Percentiles rank a stretch among this genome's conserved stretches.
phyloP scores from a whole-genome alignment of 2,797 vertebrate species.

The Choloepus didactylus region DNA sequence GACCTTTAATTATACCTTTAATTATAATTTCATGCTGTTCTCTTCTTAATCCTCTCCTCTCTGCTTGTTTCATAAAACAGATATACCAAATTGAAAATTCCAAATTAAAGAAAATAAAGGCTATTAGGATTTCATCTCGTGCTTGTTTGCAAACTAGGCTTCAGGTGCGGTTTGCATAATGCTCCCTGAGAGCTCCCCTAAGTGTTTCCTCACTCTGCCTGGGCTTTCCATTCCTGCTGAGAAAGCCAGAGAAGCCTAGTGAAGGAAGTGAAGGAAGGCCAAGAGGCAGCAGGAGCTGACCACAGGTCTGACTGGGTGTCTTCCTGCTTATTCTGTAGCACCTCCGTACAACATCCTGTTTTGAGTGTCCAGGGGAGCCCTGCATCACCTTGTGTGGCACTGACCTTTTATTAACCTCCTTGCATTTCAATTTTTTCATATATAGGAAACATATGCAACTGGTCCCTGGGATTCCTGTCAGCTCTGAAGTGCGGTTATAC shows the following conservation, averaged over 20 bases:
- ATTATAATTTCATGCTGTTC: neutral
- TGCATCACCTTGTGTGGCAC: neutral
- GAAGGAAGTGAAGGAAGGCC: neutral
- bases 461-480: neutral
- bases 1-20: neutral
- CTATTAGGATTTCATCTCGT: neutral
- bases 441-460: neutral
- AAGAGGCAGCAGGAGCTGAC: too few species aligned
- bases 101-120: neutral
- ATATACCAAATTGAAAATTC: neutral
- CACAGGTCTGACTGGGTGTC: too few species aligned
- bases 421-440: constrained; percentile 29
- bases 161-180: neutral
- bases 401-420: neutral
- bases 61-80: neutral
- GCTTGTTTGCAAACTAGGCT: neutral
- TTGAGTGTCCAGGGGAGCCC: neutral
- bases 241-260: too few species aligned
- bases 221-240: neutral
- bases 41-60: neutral
- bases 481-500: neutral
- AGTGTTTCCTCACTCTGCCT: neutral
- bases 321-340: neutral
- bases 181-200: neutral
- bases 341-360: neutral